These are phyloP conservation scores for Bombus balteatus DNA, from an alignment of 1,140 invertebrate species.

Conservation along the genomic window DNA sequence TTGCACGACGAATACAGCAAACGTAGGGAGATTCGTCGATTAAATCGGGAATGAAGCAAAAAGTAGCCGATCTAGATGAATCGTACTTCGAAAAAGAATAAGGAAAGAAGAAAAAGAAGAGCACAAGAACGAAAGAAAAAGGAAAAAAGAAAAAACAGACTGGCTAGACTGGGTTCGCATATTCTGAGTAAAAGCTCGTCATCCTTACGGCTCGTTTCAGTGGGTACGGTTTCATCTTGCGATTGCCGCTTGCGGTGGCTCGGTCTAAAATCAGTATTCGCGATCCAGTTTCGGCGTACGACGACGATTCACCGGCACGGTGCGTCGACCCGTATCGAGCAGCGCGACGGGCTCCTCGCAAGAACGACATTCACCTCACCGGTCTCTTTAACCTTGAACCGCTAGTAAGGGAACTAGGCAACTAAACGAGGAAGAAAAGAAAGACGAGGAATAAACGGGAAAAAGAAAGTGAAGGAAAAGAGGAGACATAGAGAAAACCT, in stretches of 20 bases:
- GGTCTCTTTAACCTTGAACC: conserved; percentile 55
- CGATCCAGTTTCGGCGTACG: conserved; percentile 52
- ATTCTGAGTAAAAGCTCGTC: conserved; percentile 50
- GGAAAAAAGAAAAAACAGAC: conserved; percentile 11
- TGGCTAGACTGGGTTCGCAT: conserved; percentile 46
- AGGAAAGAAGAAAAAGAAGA: conserved; percentile 1
- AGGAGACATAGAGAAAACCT: not conserved
- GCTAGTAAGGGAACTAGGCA: conserved; percentile 8
- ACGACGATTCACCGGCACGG: conserved; percentile 37
- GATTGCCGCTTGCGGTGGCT: conserved; percentile 4
- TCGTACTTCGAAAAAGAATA: not conserved
- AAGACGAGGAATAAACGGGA: not conserved
- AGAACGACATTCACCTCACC: conserved; percentile 7
- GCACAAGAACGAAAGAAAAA: not conserved
- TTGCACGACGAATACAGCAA: not conserved
- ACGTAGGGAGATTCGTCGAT: not conserved
- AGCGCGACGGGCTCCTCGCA: not conserved
- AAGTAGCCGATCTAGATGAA: conserved; percentile 42
- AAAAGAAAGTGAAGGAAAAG: not conserved
- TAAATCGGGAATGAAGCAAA: not conserved
- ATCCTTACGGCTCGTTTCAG: conserved; percentile 38
- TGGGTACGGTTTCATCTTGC: conserved; percentile 55
- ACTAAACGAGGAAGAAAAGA: not conserved
- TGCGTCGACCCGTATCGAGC: conserved; percentile 39
- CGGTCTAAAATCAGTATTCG: conserved; percentile 57